Conservation (phyloP, 1,140 invertebrate species). For the Drosophila quadrilineata region DNA sequence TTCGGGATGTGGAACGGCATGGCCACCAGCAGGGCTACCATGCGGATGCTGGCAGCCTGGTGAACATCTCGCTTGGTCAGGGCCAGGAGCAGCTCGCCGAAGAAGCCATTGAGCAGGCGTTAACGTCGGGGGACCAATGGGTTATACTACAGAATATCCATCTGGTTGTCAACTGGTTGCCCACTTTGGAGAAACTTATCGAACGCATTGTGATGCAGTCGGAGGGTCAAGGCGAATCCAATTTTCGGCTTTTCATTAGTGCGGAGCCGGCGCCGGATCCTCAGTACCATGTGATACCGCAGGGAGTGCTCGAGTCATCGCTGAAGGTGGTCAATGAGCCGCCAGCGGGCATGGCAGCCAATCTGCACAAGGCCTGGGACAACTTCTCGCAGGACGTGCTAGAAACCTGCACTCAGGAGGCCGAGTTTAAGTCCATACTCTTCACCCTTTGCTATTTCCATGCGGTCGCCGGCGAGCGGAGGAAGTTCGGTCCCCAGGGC, state of each 20-base stretch:
- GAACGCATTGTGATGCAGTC: conserved; percentile 83
- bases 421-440: conserved; percentile 96
- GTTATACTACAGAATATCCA: conserved; percentile 96
- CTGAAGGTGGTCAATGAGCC: conserved; percentile 99
- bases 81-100: conserved; percentile 96
- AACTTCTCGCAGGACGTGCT: conserved; percentile 97
- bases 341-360: conserved; percentile 96
- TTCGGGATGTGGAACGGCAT: conserved; percentile 92
- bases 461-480: conserved; percentile 94
- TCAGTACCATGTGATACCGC: conserved; percentile 84
- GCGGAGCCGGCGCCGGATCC: conserved; percentile 85
- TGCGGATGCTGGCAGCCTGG: conserved; percentile 90
- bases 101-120: conserved; percentile 89
- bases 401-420: conserved; percentile 95
- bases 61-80: conserved; percentile 96
- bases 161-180: conserved; percentile 94
- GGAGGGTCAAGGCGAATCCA: conserved; percentile 81
- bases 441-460: conserved; percentile 98
- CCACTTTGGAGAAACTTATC: conserved; percentile 94
- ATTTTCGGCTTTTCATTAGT: conserved; percentile 86
- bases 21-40: conserved; percentile 91
- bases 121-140: conserved; percentile 93
- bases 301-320: conserved; percentile 95
- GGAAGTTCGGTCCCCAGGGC: conserved; percentile 97
- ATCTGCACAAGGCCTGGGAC: conserved; percentile 95